Percentiles rank a stretch among this genome's conserved stretches.
Evolutionary conservation across 2,113 vertebrate genomes (phyloP).

Genomic region (Rattus rattus): DNA sequence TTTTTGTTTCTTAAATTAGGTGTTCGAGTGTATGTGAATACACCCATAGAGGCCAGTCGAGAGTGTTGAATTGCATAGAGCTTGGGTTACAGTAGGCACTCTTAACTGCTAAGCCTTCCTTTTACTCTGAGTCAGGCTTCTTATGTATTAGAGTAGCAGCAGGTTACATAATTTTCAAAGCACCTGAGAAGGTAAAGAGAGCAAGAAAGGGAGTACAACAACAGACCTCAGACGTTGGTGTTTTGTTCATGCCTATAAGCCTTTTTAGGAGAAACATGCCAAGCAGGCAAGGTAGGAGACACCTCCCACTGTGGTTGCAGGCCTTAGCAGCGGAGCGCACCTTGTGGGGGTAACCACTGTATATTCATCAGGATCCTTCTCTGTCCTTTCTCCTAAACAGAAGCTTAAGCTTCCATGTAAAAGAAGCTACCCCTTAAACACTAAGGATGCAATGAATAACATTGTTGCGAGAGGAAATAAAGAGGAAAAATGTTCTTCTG

Average conservation of each 20-base stretch:
- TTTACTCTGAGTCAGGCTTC: not conserved
- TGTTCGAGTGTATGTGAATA: not conserved
- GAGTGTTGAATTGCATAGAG: not conserved
- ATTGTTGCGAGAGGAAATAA: not conserved
- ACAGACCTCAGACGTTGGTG: not conserved
- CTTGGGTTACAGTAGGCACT: not conserved
- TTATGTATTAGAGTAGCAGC: not conserved
- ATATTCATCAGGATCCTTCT: not conserved
- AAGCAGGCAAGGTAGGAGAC: not conserved
- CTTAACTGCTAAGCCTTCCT: not conserved
- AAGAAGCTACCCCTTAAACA: not conserved
- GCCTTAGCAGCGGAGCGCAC: not conserved
- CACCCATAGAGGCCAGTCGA: not conserved
- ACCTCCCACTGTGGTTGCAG: not conserved
- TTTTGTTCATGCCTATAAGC: not conserved
- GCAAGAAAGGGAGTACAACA: not conserved
- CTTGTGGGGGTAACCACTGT: fast-evolving
- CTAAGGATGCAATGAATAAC: not conserved
- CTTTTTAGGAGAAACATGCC: not conserved
- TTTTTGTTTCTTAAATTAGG: not conserved
- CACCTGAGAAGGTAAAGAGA: not conserved
- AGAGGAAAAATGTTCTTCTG: not conserved
- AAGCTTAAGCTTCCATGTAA: not conserved
- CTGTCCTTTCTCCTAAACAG: not conserved
- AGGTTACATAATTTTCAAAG: not conserved